These are phyloP conservation scores for Noturus placidus DNA, from an alignment of 2,113 vertebrate species.

Conservation along the genomic window DNA sequence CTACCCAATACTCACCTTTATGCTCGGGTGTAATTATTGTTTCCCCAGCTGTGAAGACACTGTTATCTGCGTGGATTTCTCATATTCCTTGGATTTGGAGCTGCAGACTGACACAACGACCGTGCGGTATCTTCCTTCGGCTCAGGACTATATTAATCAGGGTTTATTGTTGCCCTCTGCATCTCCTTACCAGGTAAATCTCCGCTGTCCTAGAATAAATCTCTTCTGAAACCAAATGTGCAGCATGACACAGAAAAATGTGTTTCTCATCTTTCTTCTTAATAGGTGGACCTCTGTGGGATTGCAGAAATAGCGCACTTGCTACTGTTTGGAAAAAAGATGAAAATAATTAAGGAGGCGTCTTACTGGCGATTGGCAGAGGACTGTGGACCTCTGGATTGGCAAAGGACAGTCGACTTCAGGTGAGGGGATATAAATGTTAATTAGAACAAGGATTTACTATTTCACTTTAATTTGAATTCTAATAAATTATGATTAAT, in stretches of 20 bases:
- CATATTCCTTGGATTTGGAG: conserved; percentile 77
- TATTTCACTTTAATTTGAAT: not conserved
- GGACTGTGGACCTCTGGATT: conserved; percentile 50
- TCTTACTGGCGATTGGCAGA: conserved; percentile 70
- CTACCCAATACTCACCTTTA: not conserved
- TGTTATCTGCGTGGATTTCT: conserved; percentile 80
- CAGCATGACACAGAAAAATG: not conserved
- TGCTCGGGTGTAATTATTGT: not conserved
- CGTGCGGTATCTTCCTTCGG: conserved; percentile 68
- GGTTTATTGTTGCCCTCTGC: conserved; percentile 72
- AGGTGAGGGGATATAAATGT: conserved; percentile 35
- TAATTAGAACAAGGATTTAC: not conserved
- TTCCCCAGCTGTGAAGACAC: conserved; percentile 45
- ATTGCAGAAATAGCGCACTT: conserved; percentile 81
- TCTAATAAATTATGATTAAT: not conserved
- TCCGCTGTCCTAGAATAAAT: not conserved
- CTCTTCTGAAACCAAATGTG: not conserved
- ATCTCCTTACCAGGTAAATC: conserved; percentile 77
- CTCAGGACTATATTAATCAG: conserved; percentile 70
- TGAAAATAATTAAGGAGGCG: conserved; percentile 69
- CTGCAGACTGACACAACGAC: conserved; percentile 62
- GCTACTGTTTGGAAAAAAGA: conserved; percentile 72
- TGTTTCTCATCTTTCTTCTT: not conserved
- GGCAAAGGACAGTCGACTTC: conserved; percentile 21
- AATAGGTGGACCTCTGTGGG: conserved; percentile 81